These are phyloP conservation scores for Polyploca ridens DNA, from an alignment of 2,888 invertebrate species.

Conservation along the genomic window DNA sequence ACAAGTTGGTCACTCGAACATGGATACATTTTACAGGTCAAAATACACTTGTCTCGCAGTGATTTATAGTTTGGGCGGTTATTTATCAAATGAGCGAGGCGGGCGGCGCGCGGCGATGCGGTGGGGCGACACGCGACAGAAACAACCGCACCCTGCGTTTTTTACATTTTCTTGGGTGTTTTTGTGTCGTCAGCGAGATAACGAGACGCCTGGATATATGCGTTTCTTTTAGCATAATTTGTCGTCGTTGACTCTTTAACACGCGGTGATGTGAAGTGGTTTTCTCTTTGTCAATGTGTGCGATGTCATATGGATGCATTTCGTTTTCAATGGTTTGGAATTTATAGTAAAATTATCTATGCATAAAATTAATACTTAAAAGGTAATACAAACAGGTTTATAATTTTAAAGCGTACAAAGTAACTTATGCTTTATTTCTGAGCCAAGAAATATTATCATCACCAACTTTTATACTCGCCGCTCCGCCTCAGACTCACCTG, in stretches of 20 bases:
- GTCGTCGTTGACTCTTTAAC: slow-evolving; percentile 49
- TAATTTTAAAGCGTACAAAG: no score
- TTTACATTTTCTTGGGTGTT: slow-evolving; percentile 61
- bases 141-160: slow-evolving; percentile 21
- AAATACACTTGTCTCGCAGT: slow-evolving; percentile 36
- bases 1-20: slow-evolving; percentile 58
- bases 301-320: slow-evolving; percentile 18
- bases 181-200: slow-evolving; percentile 69
- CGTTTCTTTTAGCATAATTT: slow-evolving; percentile 59
- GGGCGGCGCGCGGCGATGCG: slow-evolving; percentile 21
- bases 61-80: slow-evolving; percentile 67
- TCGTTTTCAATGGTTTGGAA: no score
- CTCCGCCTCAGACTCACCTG: no score
- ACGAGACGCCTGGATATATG: slow-evolving; percentile 57
- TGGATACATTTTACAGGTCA: slow-evolving; percentile 42
- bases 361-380: no score
- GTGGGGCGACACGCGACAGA: slow-evolving; percentile 36
- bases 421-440: neutral
- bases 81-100: slow-evolving; percentile 70
- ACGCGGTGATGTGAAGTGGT: slow-evolving; percentile 34
- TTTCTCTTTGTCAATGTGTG: slow-evolving; percentile 44
- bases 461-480: no score
- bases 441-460: neutral
- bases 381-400: no score
- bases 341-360: no score